Evolutionary conservation across 1,140 invertebrate species (phyloP), one percentile per base, ranked within the genome.

Genomic region (Bombus vancouverensis): DNA sequence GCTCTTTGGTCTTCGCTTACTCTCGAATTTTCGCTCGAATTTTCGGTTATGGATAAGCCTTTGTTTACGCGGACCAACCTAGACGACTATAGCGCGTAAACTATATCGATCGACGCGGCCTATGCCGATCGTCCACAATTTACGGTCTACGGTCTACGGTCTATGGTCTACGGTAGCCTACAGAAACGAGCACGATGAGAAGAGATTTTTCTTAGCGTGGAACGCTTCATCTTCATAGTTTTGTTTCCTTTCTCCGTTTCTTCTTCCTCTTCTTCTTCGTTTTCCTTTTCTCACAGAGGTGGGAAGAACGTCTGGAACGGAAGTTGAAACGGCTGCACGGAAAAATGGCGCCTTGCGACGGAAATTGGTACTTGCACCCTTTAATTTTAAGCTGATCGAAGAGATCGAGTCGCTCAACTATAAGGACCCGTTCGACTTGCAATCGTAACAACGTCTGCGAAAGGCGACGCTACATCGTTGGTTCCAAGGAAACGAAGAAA

Each of bases 351-450:
- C 47, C 39, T 44, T 4, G 62, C 34, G 80, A 44, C 77, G 88
- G 87, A 89, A 89, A 89, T 89, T 89, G 88, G 66, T 65, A 76
- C 76, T 88, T 70, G 87, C 74, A 18, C 77, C 65, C 78, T 89
- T 84, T 89, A 89, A 89, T 89, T 89, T 85, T 73, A 66, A 77
- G 72, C 76, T 75, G 87, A 87, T 88, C 86, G 81, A 74, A 68
- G 83, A 73, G 72, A 82, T 37, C 66, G 76, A 71, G 75, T 70
- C 70, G 78, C 57, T 57, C 82, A 57, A 84, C 80, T 88, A 79
- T 83, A 85, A 47, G 42, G 59, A 34, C 44, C 53, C 47, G 65
- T 18, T 57, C 44, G 66, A 42, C 70, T 32, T 3, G 18, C 42
- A 42, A 47, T 74, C 59, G 81, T 12, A 68, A 68, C 39, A 62